A percentile compares a stretch with the other conserved stretches of the same genome.
phyloP scores from a whole-genome alignment of 2,113 vertebrate species.

The Oceanites oceanicus region DNA sequence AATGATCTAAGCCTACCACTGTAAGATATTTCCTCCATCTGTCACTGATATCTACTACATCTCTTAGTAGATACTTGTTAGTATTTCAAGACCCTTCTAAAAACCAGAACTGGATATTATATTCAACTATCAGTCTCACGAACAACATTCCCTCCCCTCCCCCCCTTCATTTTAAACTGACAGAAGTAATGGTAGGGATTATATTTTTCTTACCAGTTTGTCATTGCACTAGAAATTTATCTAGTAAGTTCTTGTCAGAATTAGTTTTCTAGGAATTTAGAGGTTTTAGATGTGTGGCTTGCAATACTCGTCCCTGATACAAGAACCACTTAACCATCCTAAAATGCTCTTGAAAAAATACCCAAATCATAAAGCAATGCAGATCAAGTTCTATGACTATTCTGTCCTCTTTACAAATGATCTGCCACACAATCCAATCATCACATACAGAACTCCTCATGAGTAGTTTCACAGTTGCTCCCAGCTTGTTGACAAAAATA shows the following conservation, averaged over 20 bases:
- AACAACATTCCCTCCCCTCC: background rate
- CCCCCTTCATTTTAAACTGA: background rate
- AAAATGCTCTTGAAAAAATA: background rate
- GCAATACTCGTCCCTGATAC: background rate
- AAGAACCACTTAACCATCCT: background rate
- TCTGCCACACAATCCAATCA: background rate
- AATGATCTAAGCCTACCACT: background rate
- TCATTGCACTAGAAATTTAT: background rate
- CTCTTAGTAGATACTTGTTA: background rate
- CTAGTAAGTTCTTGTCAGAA: background rate
- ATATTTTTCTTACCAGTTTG: background rate
- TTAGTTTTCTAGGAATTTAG: background rate
- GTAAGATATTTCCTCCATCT: constrained; percentile 13
- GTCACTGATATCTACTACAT: background rate
- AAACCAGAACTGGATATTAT: background rate
- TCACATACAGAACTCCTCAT: background rate
- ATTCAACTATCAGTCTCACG: background rate
- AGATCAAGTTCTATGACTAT: background rate
- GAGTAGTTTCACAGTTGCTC: background rate
- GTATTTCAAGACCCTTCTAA: background rate
- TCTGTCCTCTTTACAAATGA: background rate
- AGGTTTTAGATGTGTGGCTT: background rate
- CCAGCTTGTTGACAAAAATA: background rate
- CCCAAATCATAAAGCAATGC: background rate
- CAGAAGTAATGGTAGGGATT: background rate